Conservation (phyloP, 1,140 invertebrate species). For the Drosophila parabipectinata region DNA sequence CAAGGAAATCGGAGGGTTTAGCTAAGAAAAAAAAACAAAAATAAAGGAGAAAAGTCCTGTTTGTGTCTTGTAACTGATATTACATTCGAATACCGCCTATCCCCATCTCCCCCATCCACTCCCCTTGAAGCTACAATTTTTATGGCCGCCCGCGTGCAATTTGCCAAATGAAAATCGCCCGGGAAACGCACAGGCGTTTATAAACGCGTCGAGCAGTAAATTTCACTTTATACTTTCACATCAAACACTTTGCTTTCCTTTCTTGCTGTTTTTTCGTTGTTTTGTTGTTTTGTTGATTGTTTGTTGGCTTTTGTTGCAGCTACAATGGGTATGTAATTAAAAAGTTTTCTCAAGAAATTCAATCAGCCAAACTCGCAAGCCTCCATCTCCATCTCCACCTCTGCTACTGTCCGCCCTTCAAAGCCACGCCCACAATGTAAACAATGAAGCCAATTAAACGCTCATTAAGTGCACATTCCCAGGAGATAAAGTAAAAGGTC, state of each 20-base stretch:
- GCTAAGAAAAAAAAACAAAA: background rate
- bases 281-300: conserved; percentile 5
- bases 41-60: background rate
- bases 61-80: conserved; percentile 14
- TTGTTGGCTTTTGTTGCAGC: conserved; percentile 38
- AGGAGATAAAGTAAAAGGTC: conserved; percentile 20
- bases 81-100: conserved; percentile 1
- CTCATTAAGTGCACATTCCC: conserved; percentile 75
- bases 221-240: conserved; percentile 22
- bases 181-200: conserved; percentile 41
- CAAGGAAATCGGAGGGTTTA: conserved; percentile 2
- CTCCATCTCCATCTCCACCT: no score
- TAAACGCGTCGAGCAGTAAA: conserved; percentile 36
- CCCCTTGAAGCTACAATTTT: conserved; percentile 29
- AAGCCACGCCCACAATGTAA: conserved; percentile 62
- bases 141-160: conserved; percentile 65
- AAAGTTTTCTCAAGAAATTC: conserved; percentile 76
- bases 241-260: background rate
- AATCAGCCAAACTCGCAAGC: conserved; percentile 48
- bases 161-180: conserved; percentile 70
- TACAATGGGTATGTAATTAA: conserved; percentile 74
- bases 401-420: background rate
- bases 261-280: conserved; percentile 1
- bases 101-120: background rate
- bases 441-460: conserved; percentile 79